These are phyloP conservation scores for Onychostruthus taczanowskii DNA, from an alignment of 2,113 vertebrate genomes.

Conservation along the genomic window DNA sequence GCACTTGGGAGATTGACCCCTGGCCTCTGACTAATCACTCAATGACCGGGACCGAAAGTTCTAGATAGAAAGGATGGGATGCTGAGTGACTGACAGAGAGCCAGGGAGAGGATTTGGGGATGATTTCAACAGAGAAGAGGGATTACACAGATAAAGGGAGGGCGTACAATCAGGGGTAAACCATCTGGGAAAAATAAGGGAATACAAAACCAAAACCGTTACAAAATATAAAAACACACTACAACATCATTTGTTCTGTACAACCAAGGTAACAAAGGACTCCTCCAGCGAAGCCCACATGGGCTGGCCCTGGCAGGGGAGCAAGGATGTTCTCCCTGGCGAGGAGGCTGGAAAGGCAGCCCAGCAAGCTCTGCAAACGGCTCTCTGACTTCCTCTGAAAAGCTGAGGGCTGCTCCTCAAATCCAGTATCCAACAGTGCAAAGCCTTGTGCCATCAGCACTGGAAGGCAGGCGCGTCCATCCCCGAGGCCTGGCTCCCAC, in stretches of 20 bases:
- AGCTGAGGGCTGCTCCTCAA: background rate
- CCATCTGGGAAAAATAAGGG: too few relatives aligned
- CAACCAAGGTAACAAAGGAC: background rate
- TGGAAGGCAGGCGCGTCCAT: rapidly evolving
- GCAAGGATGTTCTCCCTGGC: background rate
- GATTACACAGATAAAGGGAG: too few relatives aligned
- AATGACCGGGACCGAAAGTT: too few relatives aligned
- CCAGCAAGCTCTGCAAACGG: background rate
- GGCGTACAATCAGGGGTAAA: too few relatives aligned
- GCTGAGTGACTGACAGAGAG: too few relatives aligned
- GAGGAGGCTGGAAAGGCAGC: background rate
- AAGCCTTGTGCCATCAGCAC: background rate
- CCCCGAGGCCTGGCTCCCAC: background rate
- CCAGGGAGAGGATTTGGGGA: too few relatives aligned
- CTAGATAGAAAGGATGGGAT: too few relatives aligned
- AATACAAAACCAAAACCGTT: too few relatives aligned
- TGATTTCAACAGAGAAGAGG: too few relatives aligned
- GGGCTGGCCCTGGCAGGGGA: rapidly evolving
- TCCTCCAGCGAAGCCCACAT: background rate
- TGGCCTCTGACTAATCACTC: too few relatives aligned
- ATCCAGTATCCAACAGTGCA: background rate
- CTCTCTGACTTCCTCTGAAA: background rate
- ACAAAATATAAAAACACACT: too few relatives aligned
- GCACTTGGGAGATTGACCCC: too few relatives aligned
- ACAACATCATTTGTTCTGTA: background rate